Evolutionary conservation across 1,140 invertebrate genomes (phyloP), one percentile per base, ranked within the genome.

Genomic region (Neodiprion lecontei): DNA sequence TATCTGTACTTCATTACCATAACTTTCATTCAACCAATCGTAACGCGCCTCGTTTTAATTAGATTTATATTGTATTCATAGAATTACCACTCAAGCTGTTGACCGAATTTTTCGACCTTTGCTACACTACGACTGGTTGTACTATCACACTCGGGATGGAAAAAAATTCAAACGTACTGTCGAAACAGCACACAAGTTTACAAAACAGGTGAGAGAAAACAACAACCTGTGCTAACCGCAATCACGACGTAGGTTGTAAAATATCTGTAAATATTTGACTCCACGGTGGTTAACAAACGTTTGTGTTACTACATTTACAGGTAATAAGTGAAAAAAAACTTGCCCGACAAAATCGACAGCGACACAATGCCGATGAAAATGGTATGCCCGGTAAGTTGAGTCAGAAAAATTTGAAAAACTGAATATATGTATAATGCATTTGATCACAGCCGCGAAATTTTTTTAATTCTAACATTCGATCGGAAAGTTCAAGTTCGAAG

Each of bases 121-220:
- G 79, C 23, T 75, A 14, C 23, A 53, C 40, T 1, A 5, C 12
- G 71, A 79, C 23, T 77, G 14, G 70, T 0, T 78, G 0, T 80
- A 65, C 66, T 50, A 50, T 47, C 69, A 8, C 49, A 67, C 87
- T 23, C 80, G 84, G 7, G 68, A 73, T 53, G 90, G 89, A 2
- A 87, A 86, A 75, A 83, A 86, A 72, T 88, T 89, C 75, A 80
- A 86, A 23, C 74, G 80, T 71, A 85, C 85, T 67, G 69, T 93
- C 7, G 80, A 89, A 11, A 83, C 85, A 71, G 81, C 93, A 12
- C 91, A 93, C 77, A 79, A 78, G n/a, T 92, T 92, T 75, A 91
- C 91, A 3, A 81, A 86, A 67, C 81, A 89, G 76, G 90, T 91
- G 75, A 76, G 78, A 53, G 40, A 17, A 14, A 0, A 74, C 28